These are phyloP conservation scores for Oscheius sp. DNA, from an alignment of 2,888 invertebrate genomes.

Conservation along the genomic window DNA sequence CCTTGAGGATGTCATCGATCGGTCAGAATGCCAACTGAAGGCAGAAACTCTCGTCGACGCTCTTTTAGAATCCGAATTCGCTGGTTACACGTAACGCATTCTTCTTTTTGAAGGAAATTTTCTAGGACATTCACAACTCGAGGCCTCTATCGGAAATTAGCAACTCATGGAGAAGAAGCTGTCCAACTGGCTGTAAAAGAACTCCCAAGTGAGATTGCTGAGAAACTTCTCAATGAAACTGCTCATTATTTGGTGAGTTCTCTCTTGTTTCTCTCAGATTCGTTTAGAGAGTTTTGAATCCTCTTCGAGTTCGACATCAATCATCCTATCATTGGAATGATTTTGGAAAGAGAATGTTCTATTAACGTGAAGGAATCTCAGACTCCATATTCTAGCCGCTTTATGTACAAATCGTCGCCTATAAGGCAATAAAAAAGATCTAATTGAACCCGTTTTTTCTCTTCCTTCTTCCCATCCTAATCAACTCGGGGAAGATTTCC, in stretches of 20 bases:
- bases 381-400: neutral
- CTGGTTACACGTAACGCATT: slow-evolving; percentile 19
- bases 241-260: slow-evolving; percentile 9
- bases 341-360: slow-evolving; percentile 23
- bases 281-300: slow-evolving; percentile 7
- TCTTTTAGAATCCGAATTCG: slow-evolving; percentile 20
- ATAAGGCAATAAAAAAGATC: neutral
- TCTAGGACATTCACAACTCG: neutral
- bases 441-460: neutral
- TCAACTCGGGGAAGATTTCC: too few relatives aligned
- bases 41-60: slow-evolving; percentile 30
- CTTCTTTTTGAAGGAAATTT: neutral
- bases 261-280: neutral
- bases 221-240: slow-evolving; percentile 16
- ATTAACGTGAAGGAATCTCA: neutral
- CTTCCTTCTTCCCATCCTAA: too few relatives aligned
- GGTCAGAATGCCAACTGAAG: slow-evolving; percentile 19
- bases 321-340: slow-evolving; percentile 25
- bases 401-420: neutral
- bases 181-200: slow-evolving; percentile 24
- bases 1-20: slow-evolving; percentile 18
- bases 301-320: slow-evolving; percentile 1
- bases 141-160: slow-evolving; percentile 22
- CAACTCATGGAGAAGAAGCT: slow-evolving; percentile 16
- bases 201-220: slow-evolving; percentile 10